Evolutionary conservation across 2,113 vertebrate species (phyloP).

Genomic region (Pyxicephalus adspersus): DNA sequence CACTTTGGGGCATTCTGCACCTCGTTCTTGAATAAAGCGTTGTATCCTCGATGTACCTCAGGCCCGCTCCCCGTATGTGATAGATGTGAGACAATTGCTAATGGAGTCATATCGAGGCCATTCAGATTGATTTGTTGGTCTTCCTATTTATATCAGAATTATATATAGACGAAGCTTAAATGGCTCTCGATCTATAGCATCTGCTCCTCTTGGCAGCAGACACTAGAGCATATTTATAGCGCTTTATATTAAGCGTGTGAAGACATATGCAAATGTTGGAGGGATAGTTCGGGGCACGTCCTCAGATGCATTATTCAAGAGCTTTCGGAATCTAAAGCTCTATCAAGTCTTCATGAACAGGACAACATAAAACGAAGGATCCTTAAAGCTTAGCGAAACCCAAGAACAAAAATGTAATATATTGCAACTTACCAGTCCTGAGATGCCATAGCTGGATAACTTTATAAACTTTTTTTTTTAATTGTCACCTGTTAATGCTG

Average conservation of each 20-base stretch:
- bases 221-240: conserved; percentile 16
- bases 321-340: background rate
- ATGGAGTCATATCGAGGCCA: conserved; percentile 32
- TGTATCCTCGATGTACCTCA: too few species aligned
- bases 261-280: conserved; percentile 40
- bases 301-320: conserved; percentile 41
- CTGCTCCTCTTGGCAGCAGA: conserved; percentile 36
- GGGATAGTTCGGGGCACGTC: conserved; percentile 35
- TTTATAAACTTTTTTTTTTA: too few species aligned
- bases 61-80: background rate
- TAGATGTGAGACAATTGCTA: background rate
- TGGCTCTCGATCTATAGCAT: conserved; percentile 39
- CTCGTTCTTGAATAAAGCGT: too few species aligned
- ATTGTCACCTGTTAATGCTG: too few species aligned
- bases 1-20: too few species aligned
- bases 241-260: conserved; percentile 41
- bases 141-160: conserved; percentile 17
- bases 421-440: too few species aligned
- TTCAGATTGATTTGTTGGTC: conserved; percentile 34
- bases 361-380: background rate
- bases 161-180: conserved; percentile 40
- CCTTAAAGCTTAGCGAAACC: too few species aligned
- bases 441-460: too few species aligned
- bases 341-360: conserved; percentile 1
- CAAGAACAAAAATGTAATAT: too few species aligned